Evolutionary conservation across 2,113 vertebrate species (phyloP), one percentile per base, ranked within the genome.

Genomic region (Vireo altiloquus): DNA sequence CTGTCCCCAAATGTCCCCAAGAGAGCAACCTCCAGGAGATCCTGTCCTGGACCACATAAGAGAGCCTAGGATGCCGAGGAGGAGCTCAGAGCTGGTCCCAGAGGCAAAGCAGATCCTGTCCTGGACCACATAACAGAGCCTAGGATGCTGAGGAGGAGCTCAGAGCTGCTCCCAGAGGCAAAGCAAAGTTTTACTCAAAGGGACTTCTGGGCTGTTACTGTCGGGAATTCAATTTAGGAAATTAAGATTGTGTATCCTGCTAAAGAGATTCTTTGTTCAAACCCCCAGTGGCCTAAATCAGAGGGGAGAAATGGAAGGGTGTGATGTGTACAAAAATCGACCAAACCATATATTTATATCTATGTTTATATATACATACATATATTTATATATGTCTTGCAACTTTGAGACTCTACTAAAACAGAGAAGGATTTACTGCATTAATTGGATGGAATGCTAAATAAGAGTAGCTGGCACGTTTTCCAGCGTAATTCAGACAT

Each of bases 31-130:
- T 37, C 76, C 71, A 28, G 39, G 37, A 80, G 39, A 28, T 30
- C 63, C 18, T 1, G 0, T 54, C 42, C n/a, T 0, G 6, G 33
- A 3, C 15, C 65, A 64, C 49, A 22, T 4, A 8, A 53, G 2
- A 1, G 21, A 80, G 71, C 3, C 2, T 44, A 50, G 60, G 79
- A 31, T 78, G 90, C 64, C 15, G 16, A 56, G 49, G 64, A 85
- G 25, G 27, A 12, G 71, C 28, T 13, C 60, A 82, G 76, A 53
- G 39, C 42, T 49, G 40, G 13, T 5, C 2, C 13, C 44, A 30
- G 23, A 49, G 31, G 39, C 53, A 78, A 76, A 63, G 37, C 78
- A 40, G 20, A 50, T 13, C 63, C 18, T 1, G 0, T 54, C 42
- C n/a, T 0, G 6, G 33, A 3, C 15, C 65, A 64, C 49, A 22